Conservation (phyloP, 2,113 vertebrate species). For the Panthera tigris region DNA sequence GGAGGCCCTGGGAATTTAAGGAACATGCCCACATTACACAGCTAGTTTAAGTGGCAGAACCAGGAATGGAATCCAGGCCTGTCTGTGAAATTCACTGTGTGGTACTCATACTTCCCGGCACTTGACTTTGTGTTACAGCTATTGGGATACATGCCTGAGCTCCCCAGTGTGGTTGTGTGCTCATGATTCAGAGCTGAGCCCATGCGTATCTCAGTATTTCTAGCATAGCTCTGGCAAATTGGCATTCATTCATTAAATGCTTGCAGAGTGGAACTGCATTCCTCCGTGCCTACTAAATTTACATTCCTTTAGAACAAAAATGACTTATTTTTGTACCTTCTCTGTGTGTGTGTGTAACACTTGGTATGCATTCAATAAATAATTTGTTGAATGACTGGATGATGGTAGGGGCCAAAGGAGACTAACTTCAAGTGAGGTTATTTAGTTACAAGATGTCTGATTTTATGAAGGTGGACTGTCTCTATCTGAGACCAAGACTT, state of each 20-base stretch:
- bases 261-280: constrained; percentile 15
- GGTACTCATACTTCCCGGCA: neutral
- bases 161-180: neutral
- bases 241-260: neutral
- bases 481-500: neutral
- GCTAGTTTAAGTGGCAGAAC: neutral
- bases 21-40: neutral
- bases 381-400: neutral
- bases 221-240: neutral
- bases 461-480: neutral
- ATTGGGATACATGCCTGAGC: neutral
- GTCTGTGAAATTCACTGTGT: neutral
- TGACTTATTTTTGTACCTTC: neutral
- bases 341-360: neutral
- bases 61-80: neutral
- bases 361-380: neutral
- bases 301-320: neutral
- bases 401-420: neutral
- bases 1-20: neutral
- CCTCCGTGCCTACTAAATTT: neutral
- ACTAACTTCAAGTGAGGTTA: neutral
- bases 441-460: neutral
- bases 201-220: neutral
- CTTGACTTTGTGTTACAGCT: neutral
- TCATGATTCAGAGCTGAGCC: neutral